A percentile compares a stretch with the other conserved stretches of the same genome.
Conservation (phyloP, 1,140 invertebrate genomes). For the Drosophila pallidifrons region DNA sequence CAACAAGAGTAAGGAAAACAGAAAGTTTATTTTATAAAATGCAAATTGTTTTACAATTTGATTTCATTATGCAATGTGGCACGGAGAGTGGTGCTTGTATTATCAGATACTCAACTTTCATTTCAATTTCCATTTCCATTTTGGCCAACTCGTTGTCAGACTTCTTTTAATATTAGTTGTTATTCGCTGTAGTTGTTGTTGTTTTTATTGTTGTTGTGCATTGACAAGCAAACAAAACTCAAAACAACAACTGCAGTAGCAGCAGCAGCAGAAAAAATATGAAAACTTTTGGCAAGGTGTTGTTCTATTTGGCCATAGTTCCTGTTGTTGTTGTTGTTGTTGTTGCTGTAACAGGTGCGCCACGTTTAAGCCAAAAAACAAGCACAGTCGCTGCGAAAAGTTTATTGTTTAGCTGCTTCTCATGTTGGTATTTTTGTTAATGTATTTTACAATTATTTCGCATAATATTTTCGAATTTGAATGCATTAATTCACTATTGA, state of each 20-base stretch:
- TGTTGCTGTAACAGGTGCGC: slow-evolving; percentile 61
- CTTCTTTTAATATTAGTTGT: slow-evolving; percentile 23
- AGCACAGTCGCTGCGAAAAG: slow-evolving; percentile 62
- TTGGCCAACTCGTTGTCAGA: slow-evolving; percentile 15
- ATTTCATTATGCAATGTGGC: slow-evolving; percentile 63
- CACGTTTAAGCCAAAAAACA: slow-evolving; percentile 45
- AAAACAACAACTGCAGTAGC: slow-evolving; percentile 37
- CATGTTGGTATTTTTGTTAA: slow-evolving; percentile 17
- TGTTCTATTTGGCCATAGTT: slow-evolving; percentile 42
- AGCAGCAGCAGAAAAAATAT: slow-evolving; percentile 8
- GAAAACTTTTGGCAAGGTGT: slow-evolving; percentile 67
- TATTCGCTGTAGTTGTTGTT: slow-evolving; percentile 26
- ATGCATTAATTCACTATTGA: slow-evolving; percentile 66
- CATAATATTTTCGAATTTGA: slow-evolving; percentile 49
- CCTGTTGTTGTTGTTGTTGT: slow-evolving; percentile 29
- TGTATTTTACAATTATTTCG: slow-evolving; percentile 62
- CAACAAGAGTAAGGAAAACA: slow-evolving; percentile 34
- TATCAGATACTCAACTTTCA: slow-evolving; percentile 52
- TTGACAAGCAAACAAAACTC: slow-evolving; percentile 74
- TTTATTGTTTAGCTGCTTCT: slow-evolving; percentile 59
- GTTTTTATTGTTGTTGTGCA: slow-evolving; percentile 50
- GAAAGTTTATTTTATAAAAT: slow-evolving; percentile 70
- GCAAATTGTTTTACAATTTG: slow-evolving; percentile 77
- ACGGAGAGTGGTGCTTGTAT: slow-evolving; percentile 36
- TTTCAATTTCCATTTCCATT: slow-evolving; percentile 14